phyloP scores from a whole-genome alignment of 2,888 invertebrate species.

The Clusia tigrina region DNA sequence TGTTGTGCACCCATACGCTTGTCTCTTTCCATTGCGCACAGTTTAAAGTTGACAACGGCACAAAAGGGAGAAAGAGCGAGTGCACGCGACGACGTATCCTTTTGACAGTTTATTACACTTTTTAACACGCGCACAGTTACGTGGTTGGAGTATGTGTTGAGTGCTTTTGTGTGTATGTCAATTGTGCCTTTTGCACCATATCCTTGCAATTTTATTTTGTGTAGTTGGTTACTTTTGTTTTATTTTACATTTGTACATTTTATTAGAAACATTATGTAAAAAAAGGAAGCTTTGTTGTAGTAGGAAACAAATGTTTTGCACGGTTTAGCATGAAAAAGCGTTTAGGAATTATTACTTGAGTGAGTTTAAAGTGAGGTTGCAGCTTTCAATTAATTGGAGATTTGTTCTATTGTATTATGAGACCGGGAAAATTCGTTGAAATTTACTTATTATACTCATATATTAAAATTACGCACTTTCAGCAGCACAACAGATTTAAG shows the following conservation, averaged over 20 bases:
- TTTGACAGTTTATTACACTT: constrained; percentile 10
- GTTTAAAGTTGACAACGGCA: too few relatives aligned
- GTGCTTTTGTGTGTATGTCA: not conserved
- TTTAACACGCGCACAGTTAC: not conserved
- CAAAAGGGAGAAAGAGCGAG: not conserved
- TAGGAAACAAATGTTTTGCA: too few relatives aligned
- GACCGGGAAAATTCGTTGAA: too few relatives aligned
- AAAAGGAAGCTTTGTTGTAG: not conserved
- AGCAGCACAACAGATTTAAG: too few relatives aligned
- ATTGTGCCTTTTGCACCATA: not conserved
- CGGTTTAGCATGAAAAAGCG: too few relatives aligned
- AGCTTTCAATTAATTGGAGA: not conserved
- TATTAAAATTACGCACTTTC: too few relatives aligned
- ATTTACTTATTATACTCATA: too few relatives aligned
- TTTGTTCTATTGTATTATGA: not conserved
- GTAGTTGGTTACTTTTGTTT: not conserved
- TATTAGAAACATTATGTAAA: not conserved
- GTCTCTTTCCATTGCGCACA: not conserved
- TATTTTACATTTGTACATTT: not conserved
- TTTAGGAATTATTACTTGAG: not conserved
- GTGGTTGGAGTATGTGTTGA: not conserved
- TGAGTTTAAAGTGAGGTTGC: not conserved
- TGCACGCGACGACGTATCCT: not conserved
- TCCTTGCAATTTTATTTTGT: not conserved
- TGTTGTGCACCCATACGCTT: not conserved